These are phyloP conservation scores for Papilio gigon DNA, from an alignment of 2,888 invertebrate genomes.

Conservation along the genomic window DNA sequence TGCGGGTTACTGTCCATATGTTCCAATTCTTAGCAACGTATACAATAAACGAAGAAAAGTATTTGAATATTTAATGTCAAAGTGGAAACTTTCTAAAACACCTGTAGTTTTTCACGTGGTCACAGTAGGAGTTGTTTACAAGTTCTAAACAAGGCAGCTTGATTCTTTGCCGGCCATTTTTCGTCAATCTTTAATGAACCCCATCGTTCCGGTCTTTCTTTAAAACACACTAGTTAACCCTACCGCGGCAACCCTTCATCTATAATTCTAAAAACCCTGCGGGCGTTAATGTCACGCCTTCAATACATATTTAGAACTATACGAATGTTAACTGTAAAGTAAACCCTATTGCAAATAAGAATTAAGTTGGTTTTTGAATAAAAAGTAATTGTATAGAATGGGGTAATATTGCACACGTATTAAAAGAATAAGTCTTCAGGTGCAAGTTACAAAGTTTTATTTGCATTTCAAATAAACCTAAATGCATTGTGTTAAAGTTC, in stretches of 20 bases:
- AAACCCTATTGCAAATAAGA: slow-evolving; percentile 40
- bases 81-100: slow-evolving; percentile 7
- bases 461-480: slow-evolving; percentile 47
- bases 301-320: slow-evolving; percentile 64
- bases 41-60: slow-evolving; percentile 21
- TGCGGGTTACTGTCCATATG: slow-evolving; percentile 41
- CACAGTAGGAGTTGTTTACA: slow-evolving; percentile 36
- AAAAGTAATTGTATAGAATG: slow-evolving; percentile 52
- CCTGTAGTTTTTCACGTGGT: slow-evolving; percentile 11
- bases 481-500: slow-evolving; percentile 50
- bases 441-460: slow-evolving; percentile 48
- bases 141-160: slow-evolving; percentile 43
- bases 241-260: slow-evolving; percentile 74
- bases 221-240: slow-evolving; percentile 72
- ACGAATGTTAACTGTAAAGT: slow-evolving; percentile 43
- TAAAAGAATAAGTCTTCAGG: slow-evolving; percentile 74
- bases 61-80: slow-evolving; percentile 2
- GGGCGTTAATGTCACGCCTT: slow-evolving; percentile 81
- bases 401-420: slow-evolving; percentile 71
- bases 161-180: slow-evolving; percentile 59
- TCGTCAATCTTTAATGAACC: slow-evolving; percentile 67
- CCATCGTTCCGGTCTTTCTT: slow-evolving; percentile 58
- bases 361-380: slow-evolving; percentile 49
- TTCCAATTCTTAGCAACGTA: slow-evolving; percentile 41
- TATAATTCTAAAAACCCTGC: slow-evolving; percentile 74